Base-by-base conservation (phyloP, 2,113 vertebrate species). In the Nothocercus julius region DNA sequence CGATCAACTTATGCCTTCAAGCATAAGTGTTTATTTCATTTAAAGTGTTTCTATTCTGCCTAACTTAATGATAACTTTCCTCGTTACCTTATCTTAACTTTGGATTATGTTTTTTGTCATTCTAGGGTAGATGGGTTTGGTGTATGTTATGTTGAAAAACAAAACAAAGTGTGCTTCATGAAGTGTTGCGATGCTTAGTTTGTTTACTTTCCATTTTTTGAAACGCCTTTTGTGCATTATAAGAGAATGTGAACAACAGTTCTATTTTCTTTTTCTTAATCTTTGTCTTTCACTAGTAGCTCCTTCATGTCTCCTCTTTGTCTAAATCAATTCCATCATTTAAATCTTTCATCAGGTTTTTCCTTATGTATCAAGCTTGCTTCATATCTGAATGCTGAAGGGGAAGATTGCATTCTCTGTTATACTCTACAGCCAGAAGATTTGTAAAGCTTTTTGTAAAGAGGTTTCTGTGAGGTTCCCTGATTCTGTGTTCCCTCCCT, bases 361-460 rank as follows among this genome's bases (percentile, higher is more conserved):
- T 74, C 49, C 22, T 90, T 45, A 30, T 72, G 24, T 78, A 53
- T 79, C 44, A 36, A 32, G 51, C 28, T 69, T 85, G 10, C 73
- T 94, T 96, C 28, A 53, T 78, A 40, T 27, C 40, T 64, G 22
- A 76, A 72, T 36, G 66, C 38, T 24, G 27, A 91, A 85, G n/a
- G 56, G 34, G 38, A 92, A 80, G 95, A 30, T 13, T 63, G 11
- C n/a, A 67, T 91, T 90, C 25, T 94, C 40, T 49, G 42, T 81
- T 78, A 30, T 40, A 64, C 30, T 79, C 11, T 93, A 74, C 12
- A 82, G 42, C 69, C 81, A 79, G 47, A 88, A 89, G 73, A 79
- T 88, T 64, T 73, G 76, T 94, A 92, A 76, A 96, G 49, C 62
- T 96, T 87, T 88, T 67, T 72, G n/a, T 49, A 49, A 92, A 66